Evolutionary conservation across 2,888 invertebrate species (phyloP), one percentile per base, ranked within the genome.

Genomic region (Patella caerulea): DNA sequence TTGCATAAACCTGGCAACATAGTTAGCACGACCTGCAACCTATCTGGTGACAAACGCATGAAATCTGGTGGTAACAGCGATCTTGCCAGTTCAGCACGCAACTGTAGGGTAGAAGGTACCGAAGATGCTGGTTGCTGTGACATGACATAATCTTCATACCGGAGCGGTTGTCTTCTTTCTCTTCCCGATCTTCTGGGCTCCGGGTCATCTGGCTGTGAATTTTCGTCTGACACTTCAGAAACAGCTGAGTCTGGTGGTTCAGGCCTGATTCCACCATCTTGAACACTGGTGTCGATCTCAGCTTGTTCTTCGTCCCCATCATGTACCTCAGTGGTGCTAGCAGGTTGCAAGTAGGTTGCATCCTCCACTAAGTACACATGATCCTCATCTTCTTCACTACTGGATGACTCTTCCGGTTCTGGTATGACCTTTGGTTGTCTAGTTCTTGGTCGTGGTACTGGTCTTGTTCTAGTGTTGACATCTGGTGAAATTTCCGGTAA

Each of bases 271-370:
- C 55, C 55, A 55, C 55, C 55, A 55, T 55, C 55, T 55, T 55
- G 55, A 55, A 55, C 55, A 55, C 55, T 55, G 55, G 55, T 55
- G 55, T 55, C 55, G 15, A 55, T 55, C 55, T 55, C 55, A 55
- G 15, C 55, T 55, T 55, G 55, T 55, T 56, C 56, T 17, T 56
- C 15, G 56, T 56, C 17, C 56, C 56, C 56, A 56, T 56, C 56
- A 56, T 56, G 56, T 56, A 17, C 56, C 56, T 56, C 56, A 56
- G 56, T 56, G 56, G 56, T 56, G 56, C 56, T 56, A 56, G 56
- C 56, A 56, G 56, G 56, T 7, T 56, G 56, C 56, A 56, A 56
- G 56, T 56, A 56, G 56, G 56, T 56, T 56, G 56, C 56, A 56
- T 56, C 56, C 56, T 3, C 56, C 56, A 56, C 56, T 56, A 56